Conservation (phyloP, 2,797 vertebrate species). For the Lemur catta region DNA sequence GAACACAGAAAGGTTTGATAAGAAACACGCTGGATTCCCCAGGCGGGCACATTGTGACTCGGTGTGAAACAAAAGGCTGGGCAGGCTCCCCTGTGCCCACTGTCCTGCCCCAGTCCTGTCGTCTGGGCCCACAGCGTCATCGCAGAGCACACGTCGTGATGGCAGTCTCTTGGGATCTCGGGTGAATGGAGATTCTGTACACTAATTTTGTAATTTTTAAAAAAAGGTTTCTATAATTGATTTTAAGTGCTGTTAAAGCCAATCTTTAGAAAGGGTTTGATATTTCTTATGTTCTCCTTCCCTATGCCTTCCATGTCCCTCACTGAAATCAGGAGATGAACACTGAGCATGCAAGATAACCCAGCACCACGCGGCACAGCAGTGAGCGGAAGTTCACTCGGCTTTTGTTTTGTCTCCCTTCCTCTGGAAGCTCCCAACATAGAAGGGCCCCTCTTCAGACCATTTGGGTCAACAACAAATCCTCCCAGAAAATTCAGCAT, state of each 20-base stretch:
- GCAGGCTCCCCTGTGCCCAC: slow-evolving; percentile 51
- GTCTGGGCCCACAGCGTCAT: slow-evolving; percentile 36
- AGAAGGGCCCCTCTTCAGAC: not conserved
- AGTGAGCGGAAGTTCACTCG: not conserved
- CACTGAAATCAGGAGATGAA: not conserved
- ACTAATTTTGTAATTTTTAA: not conserved
- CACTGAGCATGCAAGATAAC: not conserved
- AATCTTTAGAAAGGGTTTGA: not conserved
- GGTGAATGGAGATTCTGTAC: slow-evolving; percentile 11
- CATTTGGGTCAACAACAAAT: not conserved
- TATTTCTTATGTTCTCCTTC: not conserved
- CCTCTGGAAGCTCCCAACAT: not conserved
- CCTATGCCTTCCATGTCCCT: not conserved
- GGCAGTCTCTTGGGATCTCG: not conserved
- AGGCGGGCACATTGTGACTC: slow-evolving; percentile 8
- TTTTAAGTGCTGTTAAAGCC: not conserved
- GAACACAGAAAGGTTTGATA: slow-evolving; percentile 68
- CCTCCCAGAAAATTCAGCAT: not conserved
- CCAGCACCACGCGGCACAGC: not conserved
- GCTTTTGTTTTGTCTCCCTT: not conserved
- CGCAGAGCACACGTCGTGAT: not conserved
- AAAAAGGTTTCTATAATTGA: not conserved
- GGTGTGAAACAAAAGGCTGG: slow-evolving; percentile 59
- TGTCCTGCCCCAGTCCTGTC: slow-evolving; percentile 65
- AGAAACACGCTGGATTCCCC: slow-evolving; percentile 42